Evolutionary conservation across 2,113 vertebrate genomes (phyloP).

Genomic region (Chloroceryle aenea): DNA sequence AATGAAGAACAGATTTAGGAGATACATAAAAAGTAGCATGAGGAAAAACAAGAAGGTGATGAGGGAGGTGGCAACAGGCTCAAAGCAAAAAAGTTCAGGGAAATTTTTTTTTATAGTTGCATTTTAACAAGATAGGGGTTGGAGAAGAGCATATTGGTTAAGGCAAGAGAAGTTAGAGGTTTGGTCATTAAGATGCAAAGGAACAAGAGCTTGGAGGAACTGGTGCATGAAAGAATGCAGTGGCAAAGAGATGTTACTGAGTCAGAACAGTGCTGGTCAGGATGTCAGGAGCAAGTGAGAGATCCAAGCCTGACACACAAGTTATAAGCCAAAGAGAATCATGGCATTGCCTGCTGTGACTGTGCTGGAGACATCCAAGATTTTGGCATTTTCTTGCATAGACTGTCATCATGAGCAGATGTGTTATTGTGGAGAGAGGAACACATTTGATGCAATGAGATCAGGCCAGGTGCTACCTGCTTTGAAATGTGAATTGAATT

Average conservation of each 20-base stretch:
- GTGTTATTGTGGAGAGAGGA: not conserved
- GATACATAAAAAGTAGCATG: not conserved
- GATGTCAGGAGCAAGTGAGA: not conserved
- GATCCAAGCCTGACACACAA: not conserved
- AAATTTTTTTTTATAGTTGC: not conserved
- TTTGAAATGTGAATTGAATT: not conserved
- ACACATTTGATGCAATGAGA: not conserved
- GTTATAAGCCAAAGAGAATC: not conserved
- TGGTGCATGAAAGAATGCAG: not conserved
- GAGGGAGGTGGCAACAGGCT: not conserved
- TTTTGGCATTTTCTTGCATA: not conserved
- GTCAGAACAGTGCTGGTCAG: not conserved
- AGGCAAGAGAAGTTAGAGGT: not conserved
- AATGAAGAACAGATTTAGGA: not conserved
- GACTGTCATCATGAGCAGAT: not conserved
- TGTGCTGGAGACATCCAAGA: not conserved
- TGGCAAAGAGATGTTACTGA: not conserved
- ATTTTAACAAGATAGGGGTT: not conserved
- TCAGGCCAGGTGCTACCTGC: not conserved
- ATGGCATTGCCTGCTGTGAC: not conserved
- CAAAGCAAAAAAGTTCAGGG: not conserved
- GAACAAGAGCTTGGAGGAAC: not conserved
- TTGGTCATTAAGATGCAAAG: not conserved
- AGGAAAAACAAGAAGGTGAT: not conserved
- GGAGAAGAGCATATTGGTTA: not conserved